Evolutionary conservation across 1,140 invertebrate genomes (phyloP), one percentile per base, ranked within the genome.

Genomic region (Drosophila ficusphila): DNA sequence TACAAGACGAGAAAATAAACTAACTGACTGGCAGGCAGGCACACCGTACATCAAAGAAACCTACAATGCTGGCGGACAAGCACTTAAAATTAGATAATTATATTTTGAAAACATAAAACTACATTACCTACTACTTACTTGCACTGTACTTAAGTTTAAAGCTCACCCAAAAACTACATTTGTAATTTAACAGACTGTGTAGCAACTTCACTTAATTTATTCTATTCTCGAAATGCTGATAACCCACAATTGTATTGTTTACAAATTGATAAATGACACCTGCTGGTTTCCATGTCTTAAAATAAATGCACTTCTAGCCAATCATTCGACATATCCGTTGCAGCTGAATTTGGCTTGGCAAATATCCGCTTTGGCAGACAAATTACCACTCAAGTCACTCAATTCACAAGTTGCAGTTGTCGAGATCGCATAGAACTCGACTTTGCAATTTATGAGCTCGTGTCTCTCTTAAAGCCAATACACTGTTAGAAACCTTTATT

Each of bases 361-460:
- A 46, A 60, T 49, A 79, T 79, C 76, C 64, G 56, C 41, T 31
- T 34, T 9, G 48, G 19, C 52, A 23, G 62, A 41, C 56, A 56
- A 79, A 74, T 74, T 74, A 19, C 68, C 69, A 61, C 54, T 72
- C 39, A 11, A 54, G 46, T 8, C 62, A 71, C 34, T 57, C 73
- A 16, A 33, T 49, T 34, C 54, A 69, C 46, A 77, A 39, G 58
- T 76, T 65, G 67, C 52, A 27, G 49, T 12, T 27, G 31, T 29
- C 52, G 41, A 47, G 31, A 29, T 41, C 46, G 41, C 31, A 61
- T 67, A 86, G 81, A 86, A 86, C 62, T 47, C 57, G 68, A 77
- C 74, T 79, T 58, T 46, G 49, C 34, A 38, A 74, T 73, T 60
- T 77, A 76, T 68, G 58, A 61, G 36, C 54, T 11, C 48, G 44